Evolutionary conservation across 2,797 vertebrate genomes (phyloP), one percentile per base, ranked within the genome.

Genomic region (Euphonia xanthogaster): DNA sequence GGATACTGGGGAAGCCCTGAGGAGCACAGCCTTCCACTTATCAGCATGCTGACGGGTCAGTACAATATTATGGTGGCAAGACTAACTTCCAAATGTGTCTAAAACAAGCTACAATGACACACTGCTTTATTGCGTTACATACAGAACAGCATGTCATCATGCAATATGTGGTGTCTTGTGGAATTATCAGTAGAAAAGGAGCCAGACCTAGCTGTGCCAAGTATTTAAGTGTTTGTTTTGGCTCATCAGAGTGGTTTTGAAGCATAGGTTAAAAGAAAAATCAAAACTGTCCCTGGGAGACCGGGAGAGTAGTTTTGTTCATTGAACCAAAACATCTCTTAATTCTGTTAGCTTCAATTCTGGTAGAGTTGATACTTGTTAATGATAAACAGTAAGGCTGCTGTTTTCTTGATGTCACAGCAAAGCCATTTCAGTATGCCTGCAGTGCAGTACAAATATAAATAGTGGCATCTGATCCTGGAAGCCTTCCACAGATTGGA

Each of bases 41-140:
- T 99, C 97, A 99, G 98, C 94, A 99, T 99, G 98, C 98, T 99
- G 40, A 99, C 98, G 0, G 99, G 99, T 99, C 96, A 97, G 98
- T 98, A 77, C 42, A 63, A 5, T 4, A 2, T 48, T 30, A 3
- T 30, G 21, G 7, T 53, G 14, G 42, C 40, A 61, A 30, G 53
- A 37, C 47, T 62, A 24, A 30, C 57, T 76, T 81, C 33, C 76
- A 60, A n/a, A 73, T 1, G 0, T 40, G 18, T 66, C 45, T 80
- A 27, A 74, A 95, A 39, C 47, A 68, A 76, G 37, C 60, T 82
- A 15, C 45, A 65, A 0, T 54, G 66, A 40, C n/a, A 6, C 3
- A 0, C 53, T 67, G 35, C 28, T 67, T 88, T 35, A 20, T 21
- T 85, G 61, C 2, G 0, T 86, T 70, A 7, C 12, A 3, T 75